Percentiles rank a stretch among this genome's conserved stretches.
Conservation (phyloP, 2,113 vertebrate genomes). For the Chloroceryle aenea region DNA sequence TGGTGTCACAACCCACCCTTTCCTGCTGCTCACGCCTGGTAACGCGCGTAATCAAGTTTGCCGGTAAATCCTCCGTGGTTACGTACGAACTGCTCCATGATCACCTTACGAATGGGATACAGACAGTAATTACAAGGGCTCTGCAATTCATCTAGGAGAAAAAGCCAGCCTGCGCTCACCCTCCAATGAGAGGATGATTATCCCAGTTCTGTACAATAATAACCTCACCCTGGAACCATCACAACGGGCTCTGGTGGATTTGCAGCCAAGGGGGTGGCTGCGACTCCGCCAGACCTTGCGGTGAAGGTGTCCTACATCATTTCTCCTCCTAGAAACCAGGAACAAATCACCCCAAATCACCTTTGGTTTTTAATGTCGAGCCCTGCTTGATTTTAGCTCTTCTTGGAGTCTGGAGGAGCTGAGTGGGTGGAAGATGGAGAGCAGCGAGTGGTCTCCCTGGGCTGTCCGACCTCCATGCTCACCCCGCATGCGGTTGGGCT, state of each 20-base stretch:
- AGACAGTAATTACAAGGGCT: not conserved
- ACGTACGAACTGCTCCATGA: not conserved
- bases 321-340: not conserved
- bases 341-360: not conserved
- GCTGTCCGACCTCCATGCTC: not conserved
- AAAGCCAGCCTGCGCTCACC: not conserved
- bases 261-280: not conserved
- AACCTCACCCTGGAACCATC: rapidly evolving
- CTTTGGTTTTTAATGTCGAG: not conserved
- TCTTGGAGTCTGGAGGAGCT: not conserved
- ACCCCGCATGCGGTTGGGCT: not conserved
- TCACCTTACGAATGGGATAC: not conserved
- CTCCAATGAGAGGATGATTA: not conserved
- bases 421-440: not conserved
- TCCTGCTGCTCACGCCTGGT: not conserved
- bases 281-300: not conserved
- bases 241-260: not conserved
- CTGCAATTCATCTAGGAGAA: not conserved
- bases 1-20: not conserved
- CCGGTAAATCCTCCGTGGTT: not conserved
- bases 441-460: rapidly evolving
- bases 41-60: not conserved
- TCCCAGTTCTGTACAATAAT: not conserved
- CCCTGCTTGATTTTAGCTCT: not conserved
- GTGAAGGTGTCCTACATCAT: not conserved